Base-by-base conservation (phyloP, 2,888 invertebrate genomes). In the Gerris lacustris region DNA sequence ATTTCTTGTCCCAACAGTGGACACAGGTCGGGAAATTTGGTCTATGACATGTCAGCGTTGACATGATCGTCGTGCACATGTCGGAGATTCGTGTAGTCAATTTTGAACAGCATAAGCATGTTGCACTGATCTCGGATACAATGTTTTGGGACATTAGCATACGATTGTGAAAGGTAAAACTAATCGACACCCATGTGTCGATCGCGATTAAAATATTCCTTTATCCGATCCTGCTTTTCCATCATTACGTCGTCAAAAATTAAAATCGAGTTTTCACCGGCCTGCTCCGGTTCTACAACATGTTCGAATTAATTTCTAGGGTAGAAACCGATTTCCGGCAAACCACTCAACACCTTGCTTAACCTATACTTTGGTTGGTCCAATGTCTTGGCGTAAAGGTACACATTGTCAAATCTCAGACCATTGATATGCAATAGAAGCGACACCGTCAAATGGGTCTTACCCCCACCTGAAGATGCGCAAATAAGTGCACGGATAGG, bases 331-430 rank as follows among this genome's bases (percentile, higher is more conserved):
- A 68, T 68, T 62, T 68, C 68, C 11, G 68, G 44, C 11, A 68
- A 11, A 18, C n/a, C 11, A 2, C 73, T 71, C 6, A 79, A 63
- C 44, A 78, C 62, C 7, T 76, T 68, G 69, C 74, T 67, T 17
- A 79, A 76, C 47, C 74, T 44, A 74, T 79, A 79, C 71, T 79
- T 79, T 11, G 76, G 76, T 73, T 79, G 78, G 74, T 75, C 72
- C 31, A 79, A 63, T 4, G n/a, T n/a, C n/a, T n/a, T n/a, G n/a
- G n/a, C n/a, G n/a, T n/a, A n/a, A n/a, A n/a, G n/a, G n/a, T n/a
- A n/a, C n/a, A n/a, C n/a, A n/a, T n/a, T n/a, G n/a, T n/a, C n/a
- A n/a, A n/a, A n/a, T n/a, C n/a, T n/a, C n/a, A n/a, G n/a, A n/a
- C n/a, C n/a, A n/a, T n/a, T n/a, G n/a, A n/a, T n/a, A n/a, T n/a